A percentile compares a stretch with the other conserved stretches of the same genome.
Evolutionary conservation across 2,888 invertebrate genomes (phyloP).

Genomic region (Auanema freiburgensis): DNA sequence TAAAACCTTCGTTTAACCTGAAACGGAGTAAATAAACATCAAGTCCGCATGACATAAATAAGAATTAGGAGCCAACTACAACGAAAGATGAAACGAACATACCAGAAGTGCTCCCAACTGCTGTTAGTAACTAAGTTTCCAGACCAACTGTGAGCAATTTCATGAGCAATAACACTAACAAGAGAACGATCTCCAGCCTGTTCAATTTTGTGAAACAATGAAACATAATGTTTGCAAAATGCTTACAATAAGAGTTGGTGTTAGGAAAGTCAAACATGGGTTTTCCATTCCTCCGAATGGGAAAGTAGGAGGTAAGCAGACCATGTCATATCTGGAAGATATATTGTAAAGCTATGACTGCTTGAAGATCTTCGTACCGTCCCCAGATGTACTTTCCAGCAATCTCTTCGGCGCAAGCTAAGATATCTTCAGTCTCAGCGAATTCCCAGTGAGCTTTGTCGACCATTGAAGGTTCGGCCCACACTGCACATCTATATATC

Average conservation of each 20-base stretch:
- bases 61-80: not conserved
- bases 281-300: constrained; percentile 97
- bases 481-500: constrained; percentile 72
- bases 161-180: constrained; percentile 88
- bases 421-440: constrained; percentile 70
- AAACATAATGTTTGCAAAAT: too few species aligned
- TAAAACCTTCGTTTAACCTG: constrained; percentile 87
- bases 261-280: constrained; percentile 91
- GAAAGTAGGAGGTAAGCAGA: constrained; percentile 89
- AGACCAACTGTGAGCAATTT: constrained; percentile 93
- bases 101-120: constrained; percentile 93
- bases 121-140: constrained; percentile 90
- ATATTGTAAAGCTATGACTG: too few species aligned
- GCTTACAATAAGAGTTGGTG: constrained; percentile 81
- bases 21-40: not conserved
- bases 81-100: not conserved
- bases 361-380: constrained; percentile 19
- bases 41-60: not conserved
- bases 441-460: constrained; percentile 86
- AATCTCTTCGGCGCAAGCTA: constrained; percentile 46
- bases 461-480: constrained; percentile 84
- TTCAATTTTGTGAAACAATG: too few species aligned
- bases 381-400: constrained; percentile 61
- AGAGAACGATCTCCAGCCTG: constrained; percentile 88
- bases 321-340: constrained; percentile 74